Evolutionary conservation across 2,797 vertebrate species (phyloP).

Genomic region (Triplophysa bombifrons): DNA sequence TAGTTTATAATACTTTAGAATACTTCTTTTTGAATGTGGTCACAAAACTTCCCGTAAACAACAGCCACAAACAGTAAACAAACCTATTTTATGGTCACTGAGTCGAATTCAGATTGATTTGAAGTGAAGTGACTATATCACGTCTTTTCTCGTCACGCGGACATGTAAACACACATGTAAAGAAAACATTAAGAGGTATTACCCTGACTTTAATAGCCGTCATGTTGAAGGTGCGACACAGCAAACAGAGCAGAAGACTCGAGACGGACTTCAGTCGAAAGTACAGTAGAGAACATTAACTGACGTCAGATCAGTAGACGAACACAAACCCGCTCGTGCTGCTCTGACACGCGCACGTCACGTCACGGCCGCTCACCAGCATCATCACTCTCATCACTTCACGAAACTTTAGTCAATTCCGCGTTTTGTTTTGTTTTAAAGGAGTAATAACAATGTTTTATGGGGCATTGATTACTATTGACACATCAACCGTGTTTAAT

Average conservation of each 20-base stretch:
- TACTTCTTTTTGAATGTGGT: neutral
- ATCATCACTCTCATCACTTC: no score
- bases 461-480: no score
- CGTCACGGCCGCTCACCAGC: neutral
- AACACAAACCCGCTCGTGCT: neutral
- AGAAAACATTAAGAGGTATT: constrained; percentile 19
- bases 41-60: no score
- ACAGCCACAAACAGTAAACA: neutral
- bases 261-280: constrained; percentile 48
- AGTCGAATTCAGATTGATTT: no score
- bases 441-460: no score
- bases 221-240: constrained; percentile 25
- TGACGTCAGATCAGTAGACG: neutral
- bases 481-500: no score
- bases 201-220: constrained; percentile 56
- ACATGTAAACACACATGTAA: neutral
- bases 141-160: neutral
- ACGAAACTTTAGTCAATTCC: no score
- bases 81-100: neutral
- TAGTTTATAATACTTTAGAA: neutral
- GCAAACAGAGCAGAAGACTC: neutral
- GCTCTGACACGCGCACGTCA: neutral
- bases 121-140: no score
- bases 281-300: constrained; percentile 57
- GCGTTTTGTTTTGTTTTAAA: no score